These are phyloP conservation scores for Drosophila mimetica DNA, from an alignment of 2,888 invertebrate genomes.

Conservation along the genomic window DNA sequence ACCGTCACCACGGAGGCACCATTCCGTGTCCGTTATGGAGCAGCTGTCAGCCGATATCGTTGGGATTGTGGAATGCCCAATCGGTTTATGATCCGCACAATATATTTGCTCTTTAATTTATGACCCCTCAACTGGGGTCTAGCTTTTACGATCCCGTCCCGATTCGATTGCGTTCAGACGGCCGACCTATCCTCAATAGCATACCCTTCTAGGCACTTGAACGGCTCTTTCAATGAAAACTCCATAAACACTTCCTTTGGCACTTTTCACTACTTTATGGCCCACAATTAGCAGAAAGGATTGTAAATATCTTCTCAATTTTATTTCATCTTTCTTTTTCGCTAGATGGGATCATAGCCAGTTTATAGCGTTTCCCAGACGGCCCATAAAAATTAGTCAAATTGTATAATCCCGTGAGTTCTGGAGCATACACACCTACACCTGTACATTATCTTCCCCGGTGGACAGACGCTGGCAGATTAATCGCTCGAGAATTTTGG, in stretches of 20 bases:
- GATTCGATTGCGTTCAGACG: constrained; percentile 16
- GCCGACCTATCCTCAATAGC: not conserved
- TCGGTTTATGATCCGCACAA: constrained; percentile 27
- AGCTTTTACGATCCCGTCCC: constrained; percentile 17
- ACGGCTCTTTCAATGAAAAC: not conserved
- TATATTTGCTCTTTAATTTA: constrained; percentile 36
- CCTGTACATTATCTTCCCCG: constrained; percentile 19
- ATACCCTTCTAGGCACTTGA: not conserved
- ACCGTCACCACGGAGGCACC: constrained; percentile 1
- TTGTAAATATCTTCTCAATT: constrained; percentile 33
- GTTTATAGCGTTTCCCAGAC: constrained; percentile 31
- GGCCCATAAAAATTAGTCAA: constrained; percentile 24
- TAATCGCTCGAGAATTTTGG: constrained; percentile 40
- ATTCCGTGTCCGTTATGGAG: not conserved
- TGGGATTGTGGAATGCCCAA: constrained; percentile 20
- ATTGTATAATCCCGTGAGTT: constrained; percentile 27
- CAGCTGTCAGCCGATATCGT: constrained; percentile 21
- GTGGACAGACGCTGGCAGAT: constrained; percentile 25
- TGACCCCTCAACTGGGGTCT: constrained; percentile 20
- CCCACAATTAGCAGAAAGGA: constrained; percentile 11
- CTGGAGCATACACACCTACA: not conserved
- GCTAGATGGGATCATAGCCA: constrained; percentile 4
- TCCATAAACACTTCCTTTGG: constrained; percentile 11
- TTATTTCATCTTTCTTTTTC: constrained; percentile 17
- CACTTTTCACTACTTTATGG: constrained; percentile 15